Conservation (phyloP, 2,113 vertebrate genomes). For the Pseudopipra pipra region DNA sequence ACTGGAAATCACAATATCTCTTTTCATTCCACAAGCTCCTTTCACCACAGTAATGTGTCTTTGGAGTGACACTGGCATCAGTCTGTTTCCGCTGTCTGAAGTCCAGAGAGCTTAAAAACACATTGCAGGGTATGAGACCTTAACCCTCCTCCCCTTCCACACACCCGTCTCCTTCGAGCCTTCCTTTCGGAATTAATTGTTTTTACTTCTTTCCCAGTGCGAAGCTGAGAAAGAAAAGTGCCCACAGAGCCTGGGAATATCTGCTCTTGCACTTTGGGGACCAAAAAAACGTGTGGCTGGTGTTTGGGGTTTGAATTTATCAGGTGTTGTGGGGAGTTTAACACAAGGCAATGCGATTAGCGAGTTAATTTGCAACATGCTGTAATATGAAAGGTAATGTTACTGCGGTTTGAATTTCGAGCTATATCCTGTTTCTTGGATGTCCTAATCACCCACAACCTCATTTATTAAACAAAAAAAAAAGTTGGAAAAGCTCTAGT, state of each 20-base stretch:
- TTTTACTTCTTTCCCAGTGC: slow-evolving; percentile 36
- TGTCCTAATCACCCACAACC: background rate
- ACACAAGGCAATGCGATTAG: slow-evolving; percentile 14
- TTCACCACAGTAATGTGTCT: slow-evolving; percentile 74
- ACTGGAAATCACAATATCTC: slow-evolving; percentile 75
- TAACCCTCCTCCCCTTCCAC: slow-evolving; percentile 57
- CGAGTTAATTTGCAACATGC: background rate
- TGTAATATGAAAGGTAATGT: background rate
- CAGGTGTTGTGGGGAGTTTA: background rate
- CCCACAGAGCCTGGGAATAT: slow-evolving; percentile 9
- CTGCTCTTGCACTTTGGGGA: slow-evolving; percentile 4
- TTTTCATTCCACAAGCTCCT: slow-evolving; percentile 72
- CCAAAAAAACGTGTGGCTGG: background rate
- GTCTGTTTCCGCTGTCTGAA: slow-evolving; percentile 74
- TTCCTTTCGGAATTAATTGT: slow-evolving; percentile 49
- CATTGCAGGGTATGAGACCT: slow-evolving; percentile 66
- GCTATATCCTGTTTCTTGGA: background rate
- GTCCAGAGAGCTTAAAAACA: slow-evolving; percentile 72
- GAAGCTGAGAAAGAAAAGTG: slow-evolving; percentile 27
- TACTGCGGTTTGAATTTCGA: background rate
- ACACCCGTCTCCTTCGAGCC: background rate
- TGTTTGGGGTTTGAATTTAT: slow-evolving; percentile 26
- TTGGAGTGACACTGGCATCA: slow-evolving; percentile 72
- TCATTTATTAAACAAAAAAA: background rate
- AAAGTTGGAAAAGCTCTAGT: background rate